Evolutionary conservation across 2,797 vertebrate genomes (phyloP).

Genomic region (Benthosema pterotum): DNA sequence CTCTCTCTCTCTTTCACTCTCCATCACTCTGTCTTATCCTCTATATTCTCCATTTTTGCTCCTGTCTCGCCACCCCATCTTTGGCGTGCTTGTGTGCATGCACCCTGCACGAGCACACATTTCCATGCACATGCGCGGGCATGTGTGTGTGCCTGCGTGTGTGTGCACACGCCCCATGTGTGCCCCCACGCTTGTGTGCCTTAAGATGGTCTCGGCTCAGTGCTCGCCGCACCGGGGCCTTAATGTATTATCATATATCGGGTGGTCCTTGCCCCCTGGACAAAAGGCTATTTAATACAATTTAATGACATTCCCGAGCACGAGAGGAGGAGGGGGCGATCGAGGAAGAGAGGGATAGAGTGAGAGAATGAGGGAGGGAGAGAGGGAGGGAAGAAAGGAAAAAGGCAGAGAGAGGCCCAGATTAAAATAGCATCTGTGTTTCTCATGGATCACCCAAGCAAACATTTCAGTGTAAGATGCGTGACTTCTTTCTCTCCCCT

Average conservation of each 20-base stretch:
- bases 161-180: constrained; percentile 73
- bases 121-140: no score
- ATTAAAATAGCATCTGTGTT: constrained; percentile 97
- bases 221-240: constrained; percentile 94
- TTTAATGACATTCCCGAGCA: constrained; percentile 99
- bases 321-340: constrained; percentile 84
- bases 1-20: constrained; percentile 11
- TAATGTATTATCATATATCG: constrained; percentile 99
- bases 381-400: constrained; percentile 2
- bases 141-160: no score
- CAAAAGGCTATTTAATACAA: constrained; percentile 99
- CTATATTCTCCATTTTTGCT: not conserved
- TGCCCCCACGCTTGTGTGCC: constrained; percentile 88
- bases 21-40: constrained; percentile 34
- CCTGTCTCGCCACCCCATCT: constrained; percentile 33
- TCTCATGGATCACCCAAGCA: constrained; percentile 92
- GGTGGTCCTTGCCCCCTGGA: constrained; percentile 98
- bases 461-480: constrained; percentile 87
- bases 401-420: constrained; percentile 83
- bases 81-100: constrained; percentile 24
- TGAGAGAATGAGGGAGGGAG: not conserved
- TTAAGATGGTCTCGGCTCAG: constrained; percentile 93
- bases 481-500: constrained; percentile 81
- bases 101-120: no score
- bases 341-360: constrained; percentile 42